Evolutionary conservation across 2,888 invertebrate species (phyloP), one percentile per base, ranked within the genome.

Genomic region (Pemphredon lugubris): DNA sequence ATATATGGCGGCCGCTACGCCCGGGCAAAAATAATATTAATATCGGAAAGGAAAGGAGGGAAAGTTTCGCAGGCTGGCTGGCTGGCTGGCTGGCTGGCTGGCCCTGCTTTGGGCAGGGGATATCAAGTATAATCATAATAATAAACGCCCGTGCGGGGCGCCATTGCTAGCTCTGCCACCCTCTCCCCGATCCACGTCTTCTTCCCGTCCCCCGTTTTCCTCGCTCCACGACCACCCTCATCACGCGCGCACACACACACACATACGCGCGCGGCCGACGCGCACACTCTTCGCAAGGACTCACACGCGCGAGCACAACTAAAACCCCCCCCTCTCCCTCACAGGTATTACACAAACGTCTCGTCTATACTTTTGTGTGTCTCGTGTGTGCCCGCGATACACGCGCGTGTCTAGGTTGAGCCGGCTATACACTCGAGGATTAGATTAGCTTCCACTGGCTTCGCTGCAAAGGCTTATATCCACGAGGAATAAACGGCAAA

Each of bases 1-100:
- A 88, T 88, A 88, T 88, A 88, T 88, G 88, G 88, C 88, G 88
- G 88, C 88, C 88, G 88, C 87, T 88, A 88, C 86, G 88, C 88
- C 88, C 88, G 88, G 88, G 88, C 88, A 88, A 88, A 88, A 88
- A 88, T 88, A 88, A 88, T 88, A 88, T 88, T 88, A 88, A 88
- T 88, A 88, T 88, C 88, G 88, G 88, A 88, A 88, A 87, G 88
- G 87, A 88, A 86, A 86, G 87, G 88, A 88, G 88, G 88, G 87
- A 88, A 88, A 88, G 88, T 88, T 88, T 88, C 84, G 87, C 88
- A 87, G 88, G 87, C 86, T 86, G 84, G 75, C 68, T 70, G 59
- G 69, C 83, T 68, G 67, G 67, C 66, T 66, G 53, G 66, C 59
- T 70, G 55, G 70, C 71, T 85, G 83, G 83, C 85, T 86, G 86